Evolutionary conservation across 1,140 invertebrate genomes (phyloP), one percentile per base, ranked within the genome.

Genomic region (Drosophila miranda): DNA sequence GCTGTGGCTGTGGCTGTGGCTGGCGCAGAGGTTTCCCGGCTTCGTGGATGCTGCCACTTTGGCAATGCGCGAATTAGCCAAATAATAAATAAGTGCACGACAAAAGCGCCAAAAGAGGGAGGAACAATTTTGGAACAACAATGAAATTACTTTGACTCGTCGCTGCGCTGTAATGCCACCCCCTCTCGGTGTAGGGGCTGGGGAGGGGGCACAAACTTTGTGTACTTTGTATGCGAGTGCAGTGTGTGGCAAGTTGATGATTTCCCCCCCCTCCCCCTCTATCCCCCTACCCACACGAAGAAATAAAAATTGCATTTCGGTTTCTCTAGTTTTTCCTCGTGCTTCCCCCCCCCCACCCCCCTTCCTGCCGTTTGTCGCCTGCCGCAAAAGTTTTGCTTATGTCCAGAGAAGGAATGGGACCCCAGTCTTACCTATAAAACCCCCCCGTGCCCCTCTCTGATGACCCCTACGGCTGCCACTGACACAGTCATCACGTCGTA

Each of bases 51-150:
- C 28, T 72, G 57, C 68, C 78, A 77, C 78, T 81, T 75, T 81
- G 82, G 75, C 82, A 87, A 71, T 66, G 82, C 82, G 82, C 82
- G 82, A 86, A 86, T 86, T 86, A 86, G 82, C 82, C 82, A 86
- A 87, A 86, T 86, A 86, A 86, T 86, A 86, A 86, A 86, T 87
- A 86, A 87, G 81, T 86, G 82, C 78, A 78, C 46, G 78, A 86
- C 83, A 76, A 86, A 84, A 84, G 77, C 63, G 81, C 77, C 73
- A 66, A 86, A 82, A 74, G 54, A 55, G 44, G 28, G 34, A 38
- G 34, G 34, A 38, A 13, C 50, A 68, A 68, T 52, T 87, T 81
- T 74, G 58, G 58, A 86, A 77, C 80, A 80, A 84, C 81, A 84
- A 84, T 84, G 80, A 84, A 84, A 84, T 86, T 84, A 81, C 73